A percentile compares a stretch with the other conserved stretches of the same genome.
phyloP scores from a whole-genome alignment of 2,888 invertebrate species.

The Drosophila demipolita region DNA sequence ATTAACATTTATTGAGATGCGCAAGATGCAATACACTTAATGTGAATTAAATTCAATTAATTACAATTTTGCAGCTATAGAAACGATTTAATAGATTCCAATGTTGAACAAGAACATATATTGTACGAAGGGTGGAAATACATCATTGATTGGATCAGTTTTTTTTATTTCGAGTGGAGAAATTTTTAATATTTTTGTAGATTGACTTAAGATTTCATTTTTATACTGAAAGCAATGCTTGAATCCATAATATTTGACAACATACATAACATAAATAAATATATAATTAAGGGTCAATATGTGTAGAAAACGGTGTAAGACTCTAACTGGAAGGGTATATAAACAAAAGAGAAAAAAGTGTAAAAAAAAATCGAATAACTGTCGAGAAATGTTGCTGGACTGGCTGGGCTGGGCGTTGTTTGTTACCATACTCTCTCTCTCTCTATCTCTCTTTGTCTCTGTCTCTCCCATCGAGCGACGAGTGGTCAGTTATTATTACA shows the following conservation, averaged over 20 bases:
- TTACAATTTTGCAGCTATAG: not conserved
- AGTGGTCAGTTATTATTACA: conserved; percentile 55
- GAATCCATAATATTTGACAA: not conserved
- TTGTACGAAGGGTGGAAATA: not conserved
- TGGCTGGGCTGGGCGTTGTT: not conserved
- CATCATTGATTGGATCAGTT: not conserved
- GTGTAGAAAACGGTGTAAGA: not conserved
- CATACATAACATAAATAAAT: not conserved
- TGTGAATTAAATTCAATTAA: not conserved
- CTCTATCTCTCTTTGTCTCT: not conserved
- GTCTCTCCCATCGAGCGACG: not conserved
- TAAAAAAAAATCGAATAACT: conserved; percentile 44
- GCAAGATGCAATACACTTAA: not conserved
- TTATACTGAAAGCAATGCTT: not conserved
- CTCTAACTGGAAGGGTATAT: not conserved
- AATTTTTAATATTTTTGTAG: not conserved
- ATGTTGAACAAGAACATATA: not conserved
- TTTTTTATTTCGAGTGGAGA: not conserved
- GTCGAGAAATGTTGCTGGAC: conserved; percentile 24
- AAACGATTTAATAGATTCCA: too few relatives aligned
- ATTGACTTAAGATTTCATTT: not conserved
- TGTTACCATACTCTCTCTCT: not conserved
- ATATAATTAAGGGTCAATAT: not conserved
- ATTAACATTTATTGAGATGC: not conserved
- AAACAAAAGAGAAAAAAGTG: not conserved